These are phyloP conservation scores for Malthinus seriepunctatus DNA, from an alignment of 2,888 invertebrate species.

Conservation along the genomic window DNA sequence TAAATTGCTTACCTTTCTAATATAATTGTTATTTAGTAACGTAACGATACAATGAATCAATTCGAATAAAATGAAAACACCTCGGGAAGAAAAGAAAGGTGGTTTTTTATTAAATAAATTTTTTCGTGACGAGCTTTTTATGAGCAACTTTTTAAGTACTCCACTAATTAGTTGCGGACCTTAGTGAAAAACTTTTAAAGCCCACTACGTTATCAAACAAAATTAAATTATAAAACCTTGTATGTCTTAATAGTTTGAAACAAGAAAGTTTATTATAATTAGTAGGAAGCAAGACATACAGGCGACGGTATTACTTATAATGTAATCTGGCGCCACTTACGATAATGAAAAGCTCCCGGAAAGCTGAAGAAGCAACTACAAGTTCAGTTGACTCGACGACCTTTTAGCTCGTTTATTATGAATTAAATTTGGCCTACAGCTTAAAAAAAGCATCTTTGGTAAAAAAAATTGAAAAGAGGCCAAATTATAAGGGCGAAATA, in stretches of 20 bases:
- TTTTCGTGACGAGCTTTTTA: too few relatives aligned
- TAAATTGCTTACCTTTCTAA: slow-evolving; percentile 5
- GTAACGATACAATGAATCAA: too few relatives aligned
- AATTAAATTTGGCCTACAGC: not conserved
- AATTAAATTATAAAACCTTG: slow-evolving; percentile 38
- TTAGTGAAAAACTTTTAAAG: not conserved
- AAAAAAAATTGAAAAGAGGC: too few relatives aligned
- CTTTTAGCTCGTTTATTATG: slow-evolving; percentile 3
- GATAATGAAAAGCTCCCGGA: slow-evolving; percentile 41
- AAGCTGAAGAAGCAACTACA: slow-evolving; percentile 10
- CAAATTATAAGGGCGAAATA: too few relatives aligned
- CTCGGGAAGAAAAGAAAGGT: too few relatives aligned
- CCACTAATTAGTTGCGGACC: not conserved
- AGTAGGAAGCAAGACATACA: slow-evolving; percentile 43
- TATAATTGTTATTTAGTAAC: not conserved
- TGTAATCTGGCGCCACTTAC: slow-evolving; percentile 46
- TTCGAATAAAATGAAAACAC: too few relatives aligned
- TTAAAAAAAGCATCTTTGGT: not conserved
- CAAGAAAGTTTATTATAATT: slow-evolving; percentile 42
- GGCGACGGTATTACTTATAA: slow-evolving; percentile 37
- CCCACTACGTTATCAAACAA: slow-evolving; percentile 33
- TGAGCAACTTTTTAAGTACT: too few relatives aligned
- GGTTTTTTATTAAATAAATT: too few relatives aligned
- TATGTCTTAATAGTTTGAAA: slow-evolving; percentile 32
- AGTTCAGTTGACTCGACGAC: slow-evolving; percentile 5